Base-by-base conservation (phyloP, 92 coral and sea anemone genomes). In the Paragorgia papillata region DNA sequence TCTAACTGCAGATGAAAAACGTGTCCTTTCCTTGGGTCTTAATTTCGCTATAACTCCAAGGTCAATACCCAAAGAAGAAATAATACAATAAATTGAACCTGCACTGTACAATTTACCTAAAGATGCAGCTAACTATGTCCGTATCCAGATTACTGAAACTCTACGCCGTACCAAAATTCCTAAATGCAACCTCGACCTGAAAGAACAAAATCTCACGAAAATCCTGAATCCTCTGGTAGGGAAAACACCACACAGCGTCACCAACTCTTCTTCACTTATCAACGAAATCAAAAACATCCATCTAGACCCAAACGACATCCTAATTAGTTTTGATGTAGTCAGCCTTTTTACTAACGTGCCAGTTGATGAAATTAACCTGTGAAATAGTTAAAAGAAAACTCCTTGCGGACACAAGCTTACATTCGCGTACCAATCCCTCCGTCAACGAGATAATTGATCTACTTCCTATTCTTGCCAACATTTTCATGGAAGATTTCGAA, bases 181-280 rank as follows among this genome's bases (percentile, higher is more conserved):
- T 14, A 56, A 56, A 56, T 13, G 31, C 62, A 56, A 56, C 31
- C 28, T 56, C n/a, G 30, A 22, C n/a, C n/a, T n/a, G n/a, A n/a
- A n/a, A n/a, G 68, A 68, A 3, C 63, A 81, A 64, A 10, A 60
- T 68, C 48, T 60, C 22, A 51, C 62, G 18, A 41, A 68, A 50
- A 70, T 60, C 17, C 32, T 73, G 35, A 62, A 19, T 3, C 86
- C 86, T 51, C 53, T 74, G 60, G 65, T 81, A n/a, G 69, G 82
- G 2, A 82, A 74, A 43, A 62, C 75, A 30, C 32, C 76, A 50
- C 76, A 43, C 44, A 25, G 27, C 34, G 85, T 62, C 7, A 33
- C 29, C 19, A 81, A 48, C 80, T 41, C 57, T 1, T 18, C 27
- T 26, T 34, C 50, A 3, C 74, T 81, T 29, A 57, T 77, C 26